Evolutionary conservation across 2,797 vertebrate species (phyloP).

Genomic region (Megalops cyprinoides): DNA sequence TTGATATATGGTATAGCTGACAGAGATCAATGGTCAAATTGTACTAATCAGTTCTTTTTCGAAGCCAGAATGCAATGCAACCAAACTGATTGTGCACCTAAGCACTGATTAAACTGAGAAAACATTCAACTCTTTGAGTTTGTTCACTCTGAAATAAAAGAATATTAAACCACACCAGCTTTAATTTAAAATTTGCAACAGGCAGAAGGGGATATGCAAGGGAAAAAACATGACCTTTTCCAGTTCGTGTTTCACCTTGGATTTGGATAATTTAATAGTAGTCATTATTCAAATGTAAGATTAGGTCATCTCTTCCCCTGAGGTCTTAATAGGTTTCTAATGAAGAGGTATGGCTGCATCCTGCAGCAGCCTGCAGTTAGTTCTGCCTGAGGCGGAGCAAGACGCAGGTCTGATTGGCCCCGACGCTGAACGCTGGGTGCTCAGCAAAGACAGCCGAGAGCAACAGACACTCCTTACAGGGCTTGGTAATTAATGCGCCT

Average conservation of each 20-base stretch:
- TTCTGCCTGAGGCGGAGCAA: slow-evolving; percentile 26
- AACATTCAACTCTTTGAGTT: background rate
- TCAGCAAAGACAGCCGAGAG: slow-evolving; percentile 1
- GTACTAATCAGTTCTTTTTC: too few species aligned
- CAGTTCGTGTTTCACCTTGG: background rate
- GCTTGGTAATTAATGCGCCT: background rate
- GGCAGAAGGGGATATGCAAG: background rate
- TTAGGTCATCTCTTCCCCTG: slow-evolving; percentile 22
- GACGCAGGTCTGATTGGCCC: slow-evolving; percentile 38
- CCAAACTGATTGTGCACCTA: too few species aligned
- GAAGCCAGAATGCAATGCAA: too few species aligned
- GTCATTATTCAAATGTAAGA: slow-evolving; percentile 36
- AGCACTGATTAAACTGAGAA: too few species aligned
- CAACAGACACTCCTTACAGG: background rate
- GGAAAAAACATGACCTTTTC: background rate
- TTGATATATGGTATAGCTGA: too few species aligned
- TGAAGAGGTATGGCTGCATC: slow-evolving; percentile 34
- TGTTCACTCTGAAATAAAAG: background rate
- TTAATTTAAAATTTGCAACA: background rate
- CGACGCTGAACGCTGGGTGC: slow-evolving; percentile 26
- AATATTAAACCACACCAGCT: background rate
- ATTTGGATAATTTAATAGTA: slow-evolving; percentile 32
- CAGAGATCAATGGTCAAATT: background rate
- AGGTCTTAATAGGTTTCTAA: slow-evolving; percentile 35
- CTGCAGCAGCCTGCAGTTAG: slow-evolving; percentile 41